Base-by-base conservation (phyloP, 2,888 invertebrate genomes). In the Coelinius sp. region DNA sequence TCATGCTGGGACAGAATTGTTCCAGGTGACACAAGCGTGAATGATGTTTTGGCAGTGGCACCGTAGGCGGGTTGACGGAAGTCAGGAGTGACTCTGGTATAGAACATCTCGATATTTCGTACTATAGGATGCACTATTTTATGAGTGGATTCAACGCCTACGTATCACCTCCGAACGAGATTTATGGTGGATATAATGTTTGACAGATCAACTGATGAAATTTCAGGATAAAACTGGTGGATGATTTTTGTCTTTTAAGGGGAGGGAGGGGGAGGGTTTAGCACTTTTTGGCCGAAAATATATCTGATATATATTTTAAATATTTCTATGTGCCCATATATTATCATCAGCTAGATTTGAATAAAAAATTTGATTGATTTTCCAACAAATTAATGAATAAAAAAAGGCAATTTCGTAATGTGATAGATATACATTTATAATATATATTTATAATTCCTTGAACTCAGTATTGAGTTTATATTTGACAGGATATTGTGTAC, bases 41-140 rank as follows among this genome's bases (percentile, higher is more conserved):
- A 76, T 66, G 68, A 77, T 85, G 84, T 85, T 85, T 85, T 85
- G 85, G 84, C 84, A 84, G 63, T 73, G 72, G 75, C 82, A 74
- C 80, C 77, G 81, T 82, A 80, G 85, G 82, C 82, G 82, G 81
- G 78, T 82, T 78, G 75, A 63, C 78, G 78, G 74, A 77, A 82
- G 75, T 82, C 78, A 84, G 72, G 76, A 78, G 78, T 77, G 75
- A 78, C 79, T 77, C 69, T 75, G 71, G 76, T 71, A 46, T 49
- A 68, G 69, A 67, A 74, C 70, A 70, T 38, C n/a, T 31, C 41
- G 35, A 46, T 56, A 53, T 66, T 25, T 53, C 49, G n/a, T n/a
- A n/a, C 73, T 62, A 35, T 68, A 22, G 77, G 76, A 73, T 75
- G 63, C 73, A 41, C 72, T 68, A 78, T 81, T 78, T 78, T 79